Evolutionary conservation across 2,797 vertebrate species (phyloP), one percentile per base, ranked within the genome.

Genomic region (Myotis vivesi): DNA sequence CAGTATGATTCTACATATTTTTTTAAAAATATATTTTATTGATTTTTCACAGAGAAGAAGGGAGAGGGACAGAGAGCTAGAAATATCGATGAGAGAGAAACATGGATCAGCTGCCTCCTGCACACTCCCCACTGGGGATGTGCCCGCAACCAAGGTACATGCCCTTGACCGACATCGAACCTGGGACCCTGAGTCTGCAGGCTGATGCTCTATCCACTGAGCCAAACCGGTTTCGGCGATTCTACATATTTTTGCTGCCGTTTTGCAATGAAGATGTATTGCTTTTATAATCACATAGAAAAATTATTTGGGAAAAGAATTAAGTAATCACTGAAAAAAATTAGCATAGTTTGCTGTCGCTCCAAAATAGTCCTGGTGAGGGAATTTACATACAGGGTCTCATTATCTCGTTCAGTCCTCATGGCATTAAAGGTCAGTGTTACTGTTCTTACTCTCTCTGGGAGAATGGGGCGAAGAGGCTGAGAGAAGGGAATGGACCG

Each of bases 261-360:
- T 72, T 93, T 83, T 69, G 8, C 19, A 28, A 4, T 84, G 68
- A 87, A 59, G 44, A 66, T 89, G 5, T 75, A 44, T 76, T 89
- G 19, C 36, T 81, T 66, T 89, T 76, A 38, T 69, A 36, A 76
- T 92, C n/a, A 93, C n/a, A 90, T 84, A 89, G 75, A 82, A 82
- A 87, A 38, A 28, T 4, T 10, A 51, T 16, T 83, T 72, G 77
- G 68, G 55, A 25, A 87, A 88, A 46, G 71, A 91, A 23, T 22
- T 23, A 92, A 91, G 12, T 44, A 51, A 20, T 71, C 17, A 23
- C 72, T 36, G 33, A 25, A 55, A 28, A 73, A 95, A 75, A 38
- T 46, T 46, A 89, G 22, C 46, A 36, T 19, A 59, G 17, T 51
- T 71, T 81, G 41, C 75, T 6, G 4, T 38, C 25, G 3, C n/a